phyloP scores from a whole-genome alignment of 2,797 vertebrate species.

The Tapirus indicus region DNA sequence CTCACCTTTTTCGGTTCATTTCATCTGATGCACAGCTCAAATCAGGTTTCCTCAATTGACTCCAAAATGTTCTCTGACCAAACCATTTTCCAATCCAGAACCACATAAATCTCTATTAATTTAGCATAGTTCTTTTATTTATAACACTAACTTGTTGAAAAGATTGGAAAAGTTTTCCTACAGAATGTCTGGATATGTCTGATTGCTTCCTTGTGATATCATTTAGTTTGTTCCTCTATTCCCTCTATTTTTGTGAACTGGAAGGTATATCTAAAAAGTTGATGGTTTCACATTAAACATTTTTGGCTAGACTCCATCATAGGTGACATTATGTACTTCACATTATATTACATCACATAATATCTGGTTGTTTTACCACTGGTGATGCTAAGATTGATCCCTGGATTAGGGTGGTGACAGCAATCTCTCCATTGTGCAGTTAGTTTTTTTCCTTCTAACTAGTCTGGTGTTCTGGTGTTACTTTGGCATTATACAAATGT shows the following conservation, averaged over 20 bases:
- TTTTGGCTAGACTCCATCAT: background rate
- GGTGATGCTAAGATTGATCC: background rate
- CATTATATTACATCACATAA: background rate
- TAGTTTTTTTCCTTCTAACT: background rate
- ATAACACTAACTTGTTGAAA: background rate
- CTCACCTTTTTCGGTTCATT: background rate
- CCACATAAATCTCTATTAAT: background rate
- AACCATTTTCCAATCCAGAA: background rate
- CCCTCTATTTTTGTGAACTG: background rate
- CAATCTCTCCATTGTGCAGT: background rate
- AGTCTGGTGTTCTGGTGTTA: background rate
- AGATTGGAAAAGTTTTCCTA: background rate
- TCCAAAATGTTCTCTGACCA: background rate
- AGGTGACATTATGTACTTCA: background rate
- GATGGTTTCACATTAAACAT: background rate
- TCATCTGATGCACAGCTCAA: background rate
- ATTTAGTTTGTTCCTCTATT: background rate
- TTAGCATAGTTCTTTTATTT: background rate
- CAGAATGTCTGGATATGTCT: background rate
- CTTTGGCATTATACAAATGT: background rate
- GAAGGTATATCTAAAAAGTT: background rate
- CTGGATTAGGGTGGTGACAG: background rate
- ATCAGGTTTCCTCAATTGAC: background rate
- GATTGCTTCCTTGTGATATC: background rate
- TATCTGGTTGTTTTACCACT: background rate